Evolutionary conservation across 2,113 vertebrate species (phyloP), one percentile per base, ranked within the genome.

Genomic region (Tinamus guttatus): DNA sequence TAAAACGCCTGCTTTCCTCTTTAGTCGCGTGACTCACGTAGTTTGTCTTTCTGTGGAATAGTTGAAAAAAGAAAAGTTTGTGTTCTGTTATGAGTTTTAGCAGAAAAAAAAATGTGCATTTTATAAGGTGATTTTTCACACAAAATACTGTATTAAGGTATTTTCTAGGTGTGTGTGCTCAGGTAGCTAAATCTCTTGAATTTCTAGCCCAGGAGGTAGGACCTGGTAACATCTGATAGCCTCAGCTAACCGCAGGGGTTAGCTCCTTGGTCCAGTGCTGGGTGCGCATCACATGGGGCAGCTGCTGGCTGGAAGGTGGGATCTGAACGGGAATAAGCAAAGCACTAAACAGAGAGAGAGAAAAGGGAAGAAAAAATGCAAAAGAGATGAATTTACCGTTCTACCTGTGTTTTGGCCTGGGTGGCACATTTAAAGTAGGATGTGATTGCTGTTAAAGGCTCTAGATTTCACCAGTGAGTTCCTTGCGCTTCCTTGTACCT

Each of bases 81-180:
- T 6, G 0, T 56, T 51, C 56, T 71, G 56, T 38, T 68, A 1
- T 73, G 73, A 87, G 54, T 54, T 82, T 73, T 65, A 11, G 34
- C 30, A 54, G 52, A 79, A n/a, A n/a, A n/a, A n/a, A n/a, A n/a
- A 19, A 14, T 2, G 0, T 25, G 2, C 7, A 0, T 34, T 11
- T 1, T 36, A 64, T 28, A 45, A 51, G 20, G 25, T 36, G 47
- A 11, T 40, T 67, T 70, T 76, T 82, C 27, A 12, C 41, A 34
- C 16, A 11, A 86, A 4, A 16, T 3, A 5, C 3, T 1, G 0
- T 19, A 62, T 38, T 20, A 5, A 5, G 34, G 1, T 27, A 1
- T 63, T 56, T 85, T 20, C 21, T 52, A 13, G 38, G 3, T 60
- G 8, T 2, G 12, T 45, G 0, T 12, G 5, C 5, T 43, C 20